A percentile compares a stretch with the other conserved stretches of the same genome.
These are phyloP conservation scores for Ctenicera cuprea DNA, from an alignment of 2,888 invertebrate species.

Conservation along the genomic window DNA sequence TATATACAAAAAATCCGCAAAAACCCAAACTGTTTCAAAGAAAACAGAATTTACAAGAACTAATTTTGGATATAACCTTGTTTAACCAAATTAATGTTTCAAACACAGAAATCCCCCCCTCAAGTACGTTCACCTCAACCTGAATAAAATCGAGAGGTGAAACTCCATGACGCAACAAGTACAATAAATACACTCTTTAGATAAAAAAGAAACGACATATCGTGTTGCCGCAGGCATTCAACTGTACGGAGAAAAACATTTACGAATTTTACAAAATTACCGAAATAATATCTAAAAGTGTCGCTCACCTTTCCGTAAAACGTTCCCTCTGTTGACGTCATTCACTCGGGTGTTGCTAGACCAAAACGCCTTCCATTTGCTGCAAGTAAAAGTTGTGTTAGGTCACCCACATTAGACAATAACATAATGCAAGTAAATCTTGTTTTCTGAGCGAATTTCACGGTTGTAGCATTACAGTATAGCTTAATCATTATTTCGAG, in stretches of 20 bases:
- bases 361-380: conserved; percentile 10
- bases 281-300: neutral
- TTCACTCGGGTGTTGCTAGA: neutral
- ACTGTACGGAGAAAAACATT: neutral
- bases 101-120: neutral
- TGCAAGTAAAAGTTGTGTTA: conserved; percentile 29
- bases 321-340: conserved; percentile 9
- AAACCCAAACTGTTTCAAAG: too few species aligned
- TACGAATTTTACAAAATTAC: neutral
- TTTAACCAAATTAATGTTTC: too few species aligned
- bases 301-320: neutral
- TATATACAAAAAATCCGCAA: too few species aligned
- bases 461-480: neutral
- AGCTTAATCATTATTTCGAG: conserved; percentile 6
- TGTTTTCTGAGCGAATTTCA: conserved; percentile 4
- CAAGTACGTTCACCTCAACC: conserved; percentile 20
- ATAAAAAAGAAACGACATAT: conserved; percentile 19
- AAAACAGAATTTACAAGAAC: too few species aligned
- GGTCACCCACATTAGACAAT: conserved; percentile 16
- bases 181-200: conserved; percentile 13
- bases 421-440: conserved; percentile 24
- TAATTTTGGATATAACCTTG: too few species aligned
- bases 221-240: conserved; percentile 17
- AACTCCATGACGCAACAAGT: neutral
- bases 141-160: conserved; percentile 22